These are phyloP conservation scores for Choristoneura fumiferana DNA, from an alignment of 1,140 invertebrate genomes.

Conservation along the genomic window DNA sequence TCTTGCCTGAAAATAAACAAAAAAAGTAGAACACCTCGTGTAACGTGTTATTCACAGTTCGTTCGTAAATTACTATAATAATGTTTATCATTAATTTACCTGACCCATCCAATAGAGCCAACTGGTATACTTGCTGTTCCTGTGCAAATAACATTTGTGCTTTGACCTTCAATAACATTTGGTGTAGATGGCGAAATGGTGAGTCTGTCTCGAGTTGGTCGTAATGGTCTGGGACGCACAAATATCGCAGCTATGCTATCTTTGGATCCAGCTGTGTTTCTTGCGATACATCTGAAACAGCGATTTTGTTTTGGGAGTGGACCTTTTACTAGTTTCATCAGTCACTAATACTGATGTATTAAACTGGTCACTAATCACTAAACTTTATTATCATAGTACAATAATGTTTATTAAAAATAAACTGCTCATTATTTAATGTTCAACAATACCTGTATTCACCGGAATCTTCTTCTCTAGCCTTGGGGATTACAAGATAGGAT, in stretches of 20 bases:
- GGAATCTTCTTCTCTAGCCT: slow-evolving; percentile 80
- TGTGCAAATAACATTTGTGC: slow-evolving; percentile 53
- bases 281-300: slow-evolving; percentile 49
- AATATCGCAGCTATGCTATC: slow-evolving; percentile 48
- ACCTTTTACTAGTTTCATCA: no score
- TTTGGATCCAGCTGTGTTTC: slow-evolving; percentile 50
- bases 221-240: slow-evolving; percentile 43
- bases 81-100: slow-evolving; percentile 40
- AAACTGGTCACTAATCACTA: no score
- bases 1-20: slow-evolving; percentile 65
- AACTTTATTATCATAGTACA: no score
- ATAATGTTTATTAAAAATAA: no score
- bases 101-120: slow-evolving; percentile 66
- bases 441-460: slow-evolving; percentile 86
- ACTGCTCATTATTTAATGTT: neutral
- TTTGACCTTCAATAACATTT: slow-evolving; percentile 55
- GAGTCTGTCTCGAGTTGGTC: slow-evolving; percentile 36
- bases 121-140: slow-evolving; percentile 50
- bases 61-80: slow-evolving; percentile 6
- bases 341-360: no score
- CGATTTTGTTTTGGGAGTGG: no score
- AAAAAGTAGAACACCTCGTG: neutral
- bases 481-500: slow-evolving; percentile 72
- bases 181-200: slow-evolving; percentile 43
- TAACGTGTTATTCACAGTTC: no score